Evolutionary conservation across 2,888 invertebrate genomes (phyloP).

Genomic region (Cantharis flavilabris): DNA sequence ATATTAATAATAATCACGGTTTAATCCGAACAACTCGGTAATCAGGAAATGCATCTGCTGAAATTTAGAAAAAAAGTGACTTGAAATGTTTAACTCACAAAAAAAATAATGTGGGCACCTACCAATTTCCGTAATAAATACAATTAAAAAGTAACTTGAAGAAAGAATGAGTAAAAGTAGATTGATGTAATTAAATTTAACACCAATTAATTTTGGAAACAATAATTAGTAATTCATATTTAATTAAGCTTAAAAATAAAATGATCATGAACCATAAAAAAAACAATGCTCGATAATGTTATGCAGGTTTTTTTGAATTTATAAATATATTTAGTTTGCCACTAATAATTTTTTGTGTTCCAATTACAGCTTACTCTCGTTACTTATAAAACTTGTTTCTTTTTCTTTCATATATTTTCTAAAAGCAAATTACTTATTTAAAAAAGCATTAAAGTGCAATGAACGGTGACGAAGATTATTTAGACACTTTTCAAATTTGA

Average conservation of each 20-base stretch:
- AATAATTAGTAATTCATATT: background rate
- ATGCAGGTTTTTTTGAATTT: background rate
- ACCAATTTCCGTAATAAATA: background rate
- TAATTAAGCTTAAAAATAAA: background rate
- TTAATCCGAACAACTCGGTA: background rate
- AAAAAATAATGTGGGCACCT: background rate
- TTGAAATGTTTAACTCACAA: background rate
- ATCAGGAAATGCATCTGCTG: background rate
- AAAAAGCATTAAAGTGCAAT: background rate
- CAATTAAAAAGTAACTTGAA: background rate
- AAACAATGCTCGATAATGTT: background rate
- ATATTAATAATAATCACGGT: background rate
- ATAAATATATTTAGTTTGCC: background rate
- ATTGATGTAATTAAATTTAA: background rate
- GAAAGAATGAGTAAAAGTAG: background rate
- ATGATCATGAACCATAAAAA: too few species aligned
- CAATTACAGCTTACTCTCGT: background rate
- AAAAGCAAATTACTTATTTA: background rate
- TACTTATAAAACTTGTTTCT: background rate
- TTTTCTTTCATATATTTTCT: background rate
- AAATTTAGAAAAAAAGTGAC: background rate
- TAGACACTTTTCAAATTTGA: background rate
- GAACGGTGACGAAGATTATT: background rate
- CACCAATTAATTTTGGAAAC: background rate
- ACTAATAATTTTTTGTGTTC: background rate